Conservation (phyloP, 1,140 invertebrate species). For the Bombus soroeensis region DNA sequence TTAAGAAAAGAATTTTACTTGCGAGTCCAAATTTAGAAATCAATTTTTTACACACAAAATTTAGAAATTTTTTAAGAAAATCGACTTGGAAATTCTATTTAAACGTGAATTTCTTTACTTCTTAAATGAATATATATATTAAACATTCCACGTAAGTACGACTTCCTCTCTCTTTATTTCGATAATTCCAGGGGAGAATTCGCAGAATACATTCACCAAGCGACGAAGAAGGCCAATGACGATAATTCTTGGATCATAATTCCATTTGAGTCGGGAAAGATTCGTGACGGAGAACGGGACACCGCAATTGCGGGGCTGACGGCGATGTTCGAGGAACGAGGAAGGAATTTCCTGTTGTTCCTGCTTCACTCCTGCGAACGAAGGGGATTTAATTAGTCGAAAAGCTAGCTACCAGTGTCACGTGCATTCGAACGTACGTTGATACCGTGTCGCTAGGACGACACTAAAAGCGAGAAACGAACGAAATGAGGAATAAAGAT, state of each 20-base stretch:
- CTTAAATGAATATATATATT: background rate
- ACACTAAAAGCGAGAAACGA: background rate
- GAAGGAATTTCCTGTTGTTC: slow-evolving; percentile 21
- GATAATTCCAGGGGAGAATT: background rate
- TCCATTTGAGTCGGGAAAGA: slow-evolving; percentile 4
- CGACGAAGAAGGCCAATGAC: background rate
- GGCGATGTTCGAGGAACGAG: background rate
- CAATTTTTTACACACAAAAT: too few species aligned
- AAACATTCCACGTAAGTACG: background rate
- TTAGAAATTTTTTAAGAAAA: background rate
- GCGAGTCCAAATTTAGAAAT: too few species aligned
- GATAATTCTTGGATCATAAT: slow-evolving; percentile 39
- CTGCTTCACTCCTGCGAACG: slow-evolving; percentile 33
- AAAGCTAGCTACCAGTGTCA: slow-evolving; percentile 28
- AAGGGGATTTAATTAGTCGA: slow-evolving; percentile 49
- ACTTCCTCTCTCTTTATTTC: background rate
- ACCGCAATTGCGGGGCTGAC: slow-evolving; percentile 16
- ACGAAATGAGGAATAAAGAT: background rate
- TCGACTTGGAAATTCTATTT: background rate
- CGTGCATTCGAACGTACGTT: slow-evolving; percentile 9
- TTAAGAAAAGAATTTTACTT: too few species aligned
- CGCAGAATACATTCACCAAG: background rate
- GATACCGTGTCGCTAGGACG: slow-evolving; percentile 5
- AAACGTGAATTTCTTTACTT: background rate
- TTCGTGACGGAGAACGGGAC: slow-evolving; percentile 19